Evolutionary conservation across 1,140 invertebrate genomes (phyloP).

Genomic region (Drosophila mayri): DNA sequence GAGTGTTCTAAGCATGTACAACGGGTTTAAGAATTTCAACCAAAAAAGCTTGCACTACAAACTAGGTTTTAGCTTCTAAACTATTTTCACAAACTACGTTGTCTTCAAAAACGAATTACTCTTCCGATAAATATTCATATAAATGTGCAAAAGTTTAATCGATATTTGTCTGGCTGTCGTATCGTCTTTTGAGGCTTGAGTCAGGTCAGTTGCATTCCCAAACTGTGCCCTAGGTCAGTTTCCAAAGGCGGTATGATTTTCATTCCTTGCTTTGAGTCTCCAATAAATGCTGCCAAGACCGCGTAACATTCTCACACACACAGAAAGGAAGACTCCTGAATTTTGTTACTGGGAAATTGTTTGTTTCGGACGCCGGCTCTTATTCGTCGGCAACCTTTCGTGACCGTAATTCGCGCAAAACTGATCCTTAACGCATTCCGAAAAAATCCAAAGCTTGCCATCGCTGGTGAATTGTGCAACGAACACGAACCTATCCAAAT

Average conservation of each 20-base stretch:
- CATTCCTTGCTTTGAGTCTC: background rate
- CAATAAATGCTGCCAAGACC: constrained; percentile 2
- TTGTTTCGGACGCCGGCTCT: constrained; percentile 66
- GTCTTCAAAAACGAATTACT: constrained; percentile 8
- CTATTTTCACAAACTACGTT: background rate
- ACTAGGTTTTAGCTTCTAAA: constrained; percentile 22
- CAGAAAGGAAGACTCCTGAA: constrained; percentile 26
- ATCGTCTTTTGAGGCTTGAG: constrained; percentile 8
- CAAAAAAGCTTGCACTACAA: constrained; percentile 23
- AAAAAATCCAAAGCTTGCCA: constrained; percentile 70
- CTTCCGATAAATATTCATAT: constrained; percentile 11
- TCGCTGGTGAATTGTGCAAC: constrained; percentile 73
- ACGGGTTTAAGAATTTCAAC: constrained; percentile 55
- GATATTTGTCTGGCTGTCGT: constrained; percentile 34
- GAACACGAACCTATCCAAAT: constrained; percentile 72
- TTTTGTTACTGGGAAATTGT: constrained; percentile 49
- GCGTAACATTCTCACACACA: constrained; percentile 35
- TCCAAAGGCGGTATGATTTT: constrained; percentile 12
- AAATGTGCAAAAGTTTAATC: constrained; percentile 29
- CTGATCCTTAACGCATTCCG: constrained; percentile 84
- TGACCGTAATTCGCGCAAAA: constrained; percentile 85
- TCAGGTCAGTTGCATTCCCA: constrained; percentile 56
- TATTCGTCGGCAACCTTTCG: constrained; percentile 80
- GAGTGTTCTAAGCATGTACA: constrained; percentile 27
- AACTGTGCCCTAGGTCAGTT: constrained; percentile 61